phyloP scores from a whole-genome alignment of 2,797 vertebrate genomes.

The Huso huso region DNA sequence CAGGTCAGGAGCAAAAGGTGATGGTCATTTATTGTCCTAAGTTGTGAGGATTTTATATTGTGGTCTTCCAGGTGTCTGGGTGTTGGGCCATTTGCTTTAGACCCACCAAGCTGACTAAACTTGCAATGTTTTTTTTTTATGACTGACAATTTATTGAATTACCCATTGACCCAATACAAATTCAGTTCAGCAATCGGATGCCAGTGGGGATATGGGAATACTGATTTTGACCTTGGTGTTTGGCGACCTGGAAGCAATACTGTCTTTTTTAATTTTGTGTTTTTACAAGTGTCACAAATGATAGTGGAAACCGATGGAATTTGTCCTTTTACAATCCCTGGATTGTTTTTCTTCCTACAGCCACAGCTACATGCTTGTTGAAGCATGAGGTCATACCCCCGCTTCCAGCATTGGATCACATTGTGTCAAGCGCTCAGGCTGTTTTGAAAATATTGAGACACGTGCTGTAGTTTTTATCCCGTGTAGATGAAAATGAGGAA shows the following conservation, averaged over 20 bases:
- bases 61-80: not conserved
- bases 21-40: not conserved
- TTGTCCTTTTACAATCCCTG: not conserved
- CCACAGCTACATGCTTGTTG: not conserved
- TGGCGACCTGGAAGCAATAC: not conserved
- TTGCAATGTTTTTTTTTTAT: not conserved
- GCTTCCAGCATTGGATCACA: no score
- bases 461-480: no score
- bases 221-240: not conserved
- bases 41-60: not conserved
- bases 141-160: no score
- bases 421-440: no score
- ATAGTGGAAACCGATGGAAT: not conserved
- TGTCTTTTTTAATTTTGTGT: not conserved
- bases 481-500: no score
- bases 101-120: constrained; percentile 2
- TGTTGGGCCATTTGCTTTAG: not conserved
- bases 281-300: constrained; percentile 1
- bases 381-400: constrained; percentile 7
- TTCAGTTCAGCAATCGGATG: no score
- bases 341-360: not conserved
- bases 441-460: no score
- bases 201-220: no score
- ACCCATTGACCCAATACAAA: no score
- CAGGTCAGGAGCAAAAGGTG: no score